Evolutionary conservation across 2,888 invertebrate species (phyloP).

Genomic region (Schizotus pectinicornis): DNA sequence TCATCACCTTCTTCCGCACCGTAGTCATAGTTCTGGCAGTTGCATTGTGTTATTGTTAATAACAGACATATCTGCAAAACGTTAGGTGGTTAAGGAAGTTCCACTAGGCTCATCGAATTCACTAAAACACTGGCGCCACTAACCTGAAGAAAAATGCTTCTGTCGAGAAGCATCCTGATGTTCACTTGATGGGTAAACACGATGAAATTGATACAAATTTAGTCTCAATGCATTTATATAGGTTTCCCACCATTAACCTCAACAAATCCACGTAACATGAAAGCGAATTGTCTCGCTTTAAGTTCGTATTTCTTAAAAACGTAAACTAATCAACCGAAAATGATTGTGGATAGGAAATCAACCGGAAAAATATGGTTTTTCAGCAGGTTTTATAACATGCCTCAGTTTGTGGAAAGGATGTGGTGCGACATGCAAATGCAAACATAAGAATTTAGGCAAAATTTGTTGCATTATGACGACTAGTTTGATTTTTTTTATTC

Average conservation of each 20-base stretch:
- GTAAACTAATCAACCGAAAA: conserved; percentile 50
- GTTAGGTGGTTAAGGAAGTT: conserved; percentile 5
- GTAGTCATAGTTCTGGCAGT: conserved; percentile 45
- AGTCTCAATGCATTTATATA: conserved; percentile 38
- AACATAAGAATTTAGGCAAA: background rate
- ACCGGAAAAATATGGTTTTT: conserved; percentile 46
- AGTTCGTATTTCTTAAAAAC: conserved; percentile 52
- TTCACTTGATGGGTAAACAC: conserved; percentile 18
- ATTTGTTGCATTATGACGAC: background rate
- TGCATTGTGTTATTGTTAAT: conserved; percentile 33
- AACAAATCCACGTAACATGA: conserved; percentile 44
- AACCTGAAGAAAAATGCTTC: conserved; percentile 53
- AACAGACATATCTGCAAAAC: conserved; percentile 41
- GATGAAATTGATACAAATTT: conserved; percentile 25
- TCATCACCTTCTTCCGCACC: conserved; percentile 44
- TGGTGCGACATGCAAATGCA: background rate
- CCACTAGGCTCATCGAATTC: background rate
- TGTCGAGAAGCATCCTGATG: conserved; percentile 49
- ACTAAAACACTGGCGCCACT: conserved; percentile 35
- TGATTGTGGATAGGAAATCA: conserved; percentile 50
- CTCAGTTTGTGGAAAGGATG: conserved; percentile 2
- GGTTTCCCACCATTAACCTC: conserved; percentile 49
- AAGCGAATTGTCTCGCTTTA: conserved; percentile 52
- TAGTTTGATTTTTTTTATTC: background rate
- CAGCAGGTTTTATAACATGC: conserved; percentile 15